A percentile compares a stretch with the other conserved stretches of the same genome.
phyloP scores from a whole-genome alignment of 1,140 invertebrate genomes.

The Aleiodes sp. region DNA sequence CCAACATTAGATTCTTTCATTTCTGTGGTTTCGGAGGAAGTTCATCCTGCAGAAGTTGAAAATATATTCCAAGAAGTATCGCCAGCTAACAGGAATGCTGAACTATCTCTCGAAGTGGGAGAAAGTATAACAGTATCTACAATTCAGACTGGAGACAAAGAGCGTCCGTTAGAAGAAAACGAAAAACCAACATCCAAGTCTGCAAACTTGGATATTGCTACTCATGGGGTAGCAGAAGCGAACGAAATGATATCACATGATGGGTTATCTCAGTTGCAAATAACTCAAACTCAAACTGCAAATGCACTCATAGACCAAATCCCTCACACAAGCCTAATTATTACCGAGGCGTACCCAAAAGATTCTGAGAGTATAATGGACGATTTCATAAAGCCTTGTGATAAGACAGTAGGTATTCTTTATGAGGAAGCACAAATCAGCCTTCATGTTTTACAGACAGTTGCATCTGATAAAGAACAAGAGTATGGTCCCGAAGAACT shows the following conservation, averaged over 20 bases:
- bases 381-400: constrained; percentile 57
- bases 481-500: constrained; percentile 51
- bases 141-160: constrained; percentile 67
- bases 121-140: constrained; percentile 65
- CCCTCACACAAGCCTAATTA: constrained; percentile 61
- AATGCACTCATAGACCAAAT: constrained; percentile 61
- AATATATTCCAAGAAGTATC: constrained; percentile 57
- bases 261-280: constrained; percentile 52
- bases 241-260: constrained; percentile 59
- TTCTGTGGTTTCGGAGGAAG: constrained; percentile 60
- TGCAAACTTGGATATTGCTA: constrained; percentile 59
- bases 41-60: constrained; percentile 67
- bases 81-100: constrained; percentile 58
- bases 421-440: constrained; percentile 58
- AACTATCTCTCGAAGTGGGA: constrained; percentile 61
- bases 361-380: constrained; percentile 57
- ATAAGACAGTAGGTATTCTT: constrained; percentile 59
- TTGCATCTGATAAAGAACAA: constrained; percentile 63
- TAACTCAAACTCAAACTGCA: constrained; percentile 41
- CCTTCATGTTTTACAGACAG: constrained; percentile 59
- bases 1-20: constrained; percentile 61
- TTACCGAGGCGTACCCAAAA: constrained; percentile 54
- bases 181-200: constrained; percentile 54
- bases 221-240: constrained; percentile 57
- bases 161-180: constrained; percentile 52